Conservation (phyloP, 1,140 invertebrate species). For the Aphaenogaster ashmeadi region DNA sequence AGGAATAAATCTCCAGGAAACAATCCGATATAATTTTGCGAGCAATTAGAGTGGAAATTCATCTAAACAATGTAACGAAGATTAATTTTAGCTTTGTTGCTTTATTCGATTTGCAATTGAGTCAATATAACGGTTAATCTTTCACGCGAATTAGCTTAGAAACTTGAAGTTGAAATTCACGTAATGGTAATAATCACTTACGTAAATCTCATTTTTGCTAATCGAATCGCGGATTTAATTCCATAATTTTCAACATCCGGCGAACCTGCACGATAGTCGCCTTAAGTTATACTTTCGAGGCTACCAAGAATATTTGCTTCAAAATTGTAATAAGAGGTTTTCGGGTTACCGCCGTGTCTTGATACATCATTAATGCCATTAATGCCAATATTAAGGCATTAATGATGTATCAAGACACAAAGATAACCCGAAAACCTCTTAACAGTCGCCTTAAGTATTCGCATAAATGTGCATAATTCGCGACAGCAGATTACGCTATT, state of each 20-base stretch:
- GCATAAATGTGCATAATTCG: neutral
- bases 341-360: no score
- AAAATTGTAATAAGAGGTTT: no score
- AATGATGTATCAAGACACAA: no score
- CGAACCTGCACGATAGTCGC: neutral
- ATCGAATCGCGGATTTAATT: conserved; percentile 23
- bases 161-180: neutral
- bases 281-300: neutral
- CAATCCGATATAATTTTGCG: neutral
- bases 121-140: conserved; percentile 35
- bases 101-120: conserved; percentile 22
- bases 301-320: no score
- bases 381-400: no score
- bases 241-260: conserved; percentile 3
- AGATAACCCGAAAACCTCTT: no score
- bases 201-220: conserved; percentile 38
- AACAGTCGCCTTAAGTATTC: conserved; percentile 1
- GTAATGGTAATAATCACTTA: neutral
- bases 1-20: neutral
- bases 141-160: neutral
- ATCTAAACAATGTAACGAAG: neutral
- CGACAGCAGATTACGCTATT: neutral
- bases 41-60: neutral
- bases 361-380: no score
- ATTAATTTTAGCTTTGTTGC: conserved; percentile 17